phyloP scores from a whole-genome alignment of 2,797 vertebrate species.

The Crocidura indochinensis region DNA sequence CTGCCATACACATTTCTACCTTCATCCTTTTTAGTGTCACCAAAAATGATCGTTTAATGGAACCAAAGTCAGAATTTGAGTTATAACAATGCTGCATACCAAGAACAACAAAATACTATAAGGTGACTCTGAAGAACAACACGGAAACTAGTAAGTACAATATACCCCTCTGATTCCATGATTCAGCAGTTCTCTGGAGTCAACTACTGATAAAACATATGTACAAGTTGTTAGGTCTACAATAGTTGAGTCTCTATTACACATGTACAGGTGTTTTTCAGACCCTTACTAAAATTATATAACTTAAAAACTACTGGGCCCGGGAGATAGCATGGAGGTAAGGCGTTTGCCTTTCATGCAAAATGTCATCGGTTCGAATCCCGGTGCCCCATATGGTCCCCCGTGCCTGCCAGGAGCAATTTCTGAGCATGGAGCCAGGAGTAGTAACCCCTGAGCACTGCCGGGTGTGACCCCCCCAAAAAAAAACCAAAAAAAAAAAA shows the following conservation, averaged over 20 bases:
- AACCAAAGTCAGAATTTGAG: neutral
- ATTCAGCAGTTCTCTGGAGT: neutral
- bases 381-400: too few relatives aligned
- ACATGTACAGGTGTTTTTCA: neutral
- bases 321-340: too few relatives aligned
- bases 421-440: too few relatives aligned
- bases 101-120: too few relatives aligned
- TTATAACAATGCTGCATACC: neutral
- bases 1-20: neutral
- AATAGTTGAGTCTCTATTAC: neutral
- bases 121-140: too few relatives aligned
- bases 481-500: too few relatives aligned
- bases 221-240: neutral
- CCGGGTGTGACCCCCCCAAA: too few relatives aligned
- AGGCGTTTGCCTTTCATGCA: too few relatives aligned
- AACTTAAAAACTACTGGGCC: neutral
- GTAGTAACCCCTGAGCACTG: too few relatives aligned
- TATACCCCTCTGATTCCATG: neutral
- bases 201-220: neutral
- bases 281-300: neutral
- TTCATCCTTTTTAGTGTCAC: conserved; percentile 2
- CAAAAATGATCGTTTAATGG: neutral
- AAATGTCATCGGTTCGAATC: too few relatives aligned
- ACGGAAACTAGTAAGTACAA: neutral
- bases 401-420: too few relatives aligned